A percentile compares a stretch with the other conserved stretches of the same genome.
phyloP scores from a whole-genome alignment of 2,888 invertebrate species.

The Magallana nippona region DNA sequence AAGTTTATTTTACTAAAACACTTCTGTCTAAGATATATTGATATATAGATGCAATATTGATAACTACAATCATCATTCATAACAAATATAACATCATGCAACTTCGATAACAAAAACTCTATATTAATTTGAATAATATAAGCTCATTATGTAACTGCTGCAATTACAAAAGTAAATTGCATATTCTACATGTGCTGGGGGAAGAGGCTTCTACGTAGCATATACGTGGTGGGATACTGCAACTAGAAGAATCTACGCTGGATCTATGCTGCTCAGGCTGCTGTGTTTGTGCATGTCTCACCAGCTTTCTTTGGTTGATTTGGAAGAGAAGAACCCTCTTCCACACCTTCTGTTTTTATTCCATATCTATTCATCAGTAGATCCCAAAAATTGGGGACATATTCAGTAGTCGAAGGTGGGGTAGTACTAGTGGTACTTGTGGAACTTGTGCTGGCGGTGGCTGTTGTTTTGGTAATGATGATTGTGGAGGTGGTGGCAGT shows the following conservation, averaged over 20 bases:
- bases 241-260: neutral
- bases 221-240: neutral
- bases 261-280: neutral
- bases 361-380: neutral
- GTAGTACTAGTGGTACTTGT: neutral
- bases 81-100: no score
- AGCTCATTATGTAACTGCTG: no score
- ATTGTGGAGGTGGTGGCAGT: neutral
- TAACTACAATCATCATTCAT: no score
- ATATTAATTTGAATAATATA: no score
- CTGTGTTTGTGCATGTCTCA: constrained; percentile 6
- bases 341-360: neutral
- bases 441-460: neutral
- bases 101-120: no score
- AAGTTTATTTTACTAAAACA: no score
- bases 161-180: no score
- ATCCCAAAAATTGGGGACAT: neutral
- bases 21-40: no score
- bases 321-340: constrained; percentile 25
- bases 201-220: neutral
- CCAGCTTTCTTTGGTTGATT: neutral
- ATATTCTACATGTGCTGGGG: neutral
- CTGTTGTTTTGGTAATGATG: neutral
- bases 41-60: no score
- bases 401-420: neutral